A percentile compares a stretch with the other conserved stretches of the same genome.
Conservation (phyloP, 92 coral and sea anemone genomes). For the Virgularia gustaviana region DNA sequence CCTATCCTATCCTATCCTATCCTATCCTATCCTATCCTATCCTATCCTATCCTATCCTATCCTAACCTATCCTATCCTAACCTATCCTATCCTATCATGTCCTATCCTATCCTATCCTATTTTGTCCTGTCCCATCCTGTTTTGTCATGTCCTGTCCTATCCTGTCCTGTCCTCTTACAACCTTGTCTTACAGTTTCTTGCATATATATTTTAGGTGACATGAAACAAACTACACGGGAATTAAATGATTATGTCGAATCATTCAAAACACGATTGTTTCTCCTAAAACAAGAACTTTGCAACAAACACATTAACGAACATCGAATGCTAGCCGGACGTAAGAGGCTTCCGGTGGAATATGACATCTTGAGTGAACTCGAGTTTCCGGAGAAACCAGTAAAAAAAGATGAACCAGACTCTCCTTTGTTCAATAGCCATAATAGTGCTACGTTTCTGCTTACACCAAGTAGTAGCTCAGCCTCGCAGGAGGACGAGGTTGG, state of each 20-base stretch:
- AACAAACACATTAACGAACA: slow-evolving; percentile 19
- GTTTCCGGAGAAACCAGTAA: background rate
- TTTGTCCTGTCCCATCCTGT: too few relatives aligned
- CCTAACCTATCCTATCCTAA: background rate
- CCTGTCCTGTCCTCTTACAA: too few relatives aligned
- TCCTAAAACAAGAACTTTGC: slow-evolving; percentile 13
- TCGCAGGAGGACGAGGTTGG: too few relatives aligned
- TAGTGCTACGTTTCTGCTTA: too few relatives aligned
- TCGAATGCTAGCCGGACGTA: background rate
- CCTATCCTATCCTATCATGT: too few relatives aligned
- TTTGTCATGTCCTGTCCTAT: too few relatives aligned
- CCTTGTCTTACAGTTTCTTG: too few relatives aligned
- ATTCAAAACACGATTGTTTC: background rate
- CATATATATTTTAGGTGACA: background rate
- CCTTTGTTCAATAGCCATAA: too few relatives aligned
- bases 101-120: too few relatives aligned
- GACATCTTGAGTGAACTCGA: background rate
- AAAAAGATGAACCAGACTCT: background rate
- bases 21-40: slow-evolving; percentile 1
- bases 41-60: background rate
- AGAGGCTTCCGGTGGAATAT: slow-evolving; percentile 3
- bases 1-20: background rate
- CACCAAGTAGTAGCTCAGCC: too few relatives aligned
- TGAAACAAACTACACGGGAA: background rate
- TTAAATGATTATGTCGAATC: background rate